Percentiles rank a stretch among this genome's conserved stretches.
These are phyloP conservation scores for Aphodius granarius DNA, from an alignment of 2,888 invertebrate genomes.

Conservation along the genomic window DNA sequence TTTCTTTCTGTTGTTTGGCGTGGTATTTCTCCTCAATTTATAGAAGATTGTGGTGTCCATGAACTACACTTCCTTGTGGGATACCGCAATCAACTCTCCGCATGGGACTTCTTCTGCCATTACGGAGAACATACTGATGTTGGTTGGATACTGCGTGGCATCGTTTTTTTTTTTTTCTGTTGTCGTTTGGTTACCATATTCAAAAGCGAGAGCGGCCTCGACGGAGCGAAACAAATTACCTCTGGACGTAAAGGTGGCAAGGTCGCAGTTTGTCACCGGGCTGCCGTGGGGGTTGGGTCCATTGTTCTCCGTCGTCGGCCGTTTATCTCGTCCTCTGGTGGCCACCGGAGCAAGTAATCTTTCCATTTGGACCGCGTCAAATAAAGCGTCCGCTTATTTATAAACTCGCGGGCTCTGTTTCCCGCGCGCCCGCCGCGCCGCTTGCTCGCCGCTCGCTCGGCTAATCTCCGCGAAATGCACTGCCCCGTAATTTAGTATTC, in stretches of 20 bases:
- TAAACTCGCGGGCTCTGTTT: constrained; percentile 4
- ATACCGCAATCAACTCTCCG: no score
- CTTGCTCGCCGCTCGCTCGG: neutral
- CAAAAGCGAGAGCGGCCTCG: neutral
- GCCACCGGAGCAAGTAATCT: constrained; percentile 9
- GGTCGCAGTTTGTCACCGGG: constrained; percentile 6
- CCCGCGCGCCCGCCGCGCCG: neutral
- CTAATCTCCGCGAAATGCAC: neutral
- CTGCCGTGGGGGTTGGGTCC: constrained; percentile 3
- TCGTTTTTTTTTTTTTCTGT: neutral
- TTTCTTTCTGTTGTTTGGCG: no score
- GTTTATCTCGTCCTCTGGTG: constrained; percentile 6
- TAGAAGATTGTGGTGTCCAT: no score
- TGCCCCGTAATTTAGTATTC: constrained; percentile 2
- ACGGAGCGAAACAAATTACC: constrained; percentile 1
- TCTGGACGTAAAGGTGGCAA: constrained; percentile 7
- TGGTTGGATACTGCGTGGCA: neutral
- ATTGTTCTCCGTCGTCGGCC: constrained; percentile 4
- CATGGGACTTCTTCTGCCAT: no score
- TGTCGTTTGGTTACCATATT: neutral
- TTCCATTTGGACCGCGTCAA: constrained; percentile 14
- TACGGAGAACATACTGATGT: neutral
- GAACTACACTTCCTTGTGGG: no score
- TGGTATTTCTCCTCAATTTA: no score
- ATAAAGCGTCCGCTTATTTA: constrained; percentile 11